Conservation (phyloP, 2,888 invertebrate genomes). For the Tetanocera ferruginea region DNA sequence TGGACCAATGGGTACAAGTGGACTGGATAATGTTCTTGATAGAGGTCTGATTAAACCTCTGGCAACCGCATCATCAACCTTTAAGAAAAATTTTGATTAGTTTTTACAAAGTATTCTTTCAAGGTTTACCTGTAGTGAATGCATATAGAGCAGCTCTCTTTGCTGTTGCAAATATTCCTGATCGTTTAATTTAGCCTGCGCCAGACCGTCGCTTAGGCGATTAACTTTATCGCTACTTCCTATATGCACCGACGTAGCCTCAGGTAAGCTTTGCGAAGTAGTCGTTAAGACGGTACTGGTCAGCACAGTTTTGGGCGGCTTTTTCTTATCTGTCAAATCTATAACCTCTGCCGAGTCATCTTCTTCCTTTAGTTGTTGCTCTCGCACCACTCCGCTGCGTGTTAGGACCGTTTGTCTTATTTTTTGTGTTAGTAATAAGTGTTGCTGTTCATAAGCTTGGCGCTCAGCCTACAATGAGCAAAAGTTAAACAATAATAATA, state of each 20-base stretch:
- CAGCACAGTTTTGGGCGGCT: slow-evolving; percentile 71
- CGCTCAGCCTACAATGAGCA: slow-evolving; percentile 69
- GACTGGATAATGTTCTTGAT: slow-evolving; percentile 87
- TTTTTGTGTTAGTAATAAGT: slow-evolving; percentile 82
- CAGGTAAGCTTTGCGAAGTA: slow-evolving; percentile 70
- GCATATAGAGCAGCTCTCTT: slow-evolving; percentile 75
- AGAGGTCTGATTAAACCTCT: slow-evolving; percentile 75
- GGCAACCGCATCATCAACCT: slow-evolving; percentile 64
- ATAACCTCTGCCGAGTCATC: slow-evolving; percentile 76
- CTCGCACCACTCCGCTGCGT: slow-evolving; percentile 75
- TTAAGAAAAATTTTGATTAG: neutral
- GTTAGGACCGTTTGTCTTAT: slow-evolving; percentile 90
- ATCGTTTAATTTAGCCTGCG: slow-evolving; percentile 63
- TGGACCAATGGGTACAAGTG: slow-evolving; percentile 81
- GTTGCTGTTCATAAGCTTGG: slow-evolving; percentile 73
- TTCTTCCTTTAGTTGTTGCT: slow-evolving; percentile 71
- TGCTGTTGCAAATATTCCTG: slow-evolving; percentile 77
- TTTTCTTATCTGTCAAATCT: slow-evolving; percentile 81
- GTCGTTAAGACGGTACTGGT: slow-evolving; percentile 70
- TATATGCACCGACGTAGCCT: slow-evolving; percentile 66
- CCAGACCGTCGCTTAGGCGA: slow-evolving; percentile 47
- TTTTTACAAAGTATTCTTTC: slow-evolving; percentile 6
- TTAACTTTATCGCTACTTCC: slow-evolving; percentile 48
- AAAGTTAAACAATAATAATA: neutral
- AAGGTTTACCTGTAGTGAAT: slow-evolving; percentile 70